Base-by-base conservation (phyloP, 2,113 vertebrate genomes). In the Lutjanus erythropterus region DNA sequence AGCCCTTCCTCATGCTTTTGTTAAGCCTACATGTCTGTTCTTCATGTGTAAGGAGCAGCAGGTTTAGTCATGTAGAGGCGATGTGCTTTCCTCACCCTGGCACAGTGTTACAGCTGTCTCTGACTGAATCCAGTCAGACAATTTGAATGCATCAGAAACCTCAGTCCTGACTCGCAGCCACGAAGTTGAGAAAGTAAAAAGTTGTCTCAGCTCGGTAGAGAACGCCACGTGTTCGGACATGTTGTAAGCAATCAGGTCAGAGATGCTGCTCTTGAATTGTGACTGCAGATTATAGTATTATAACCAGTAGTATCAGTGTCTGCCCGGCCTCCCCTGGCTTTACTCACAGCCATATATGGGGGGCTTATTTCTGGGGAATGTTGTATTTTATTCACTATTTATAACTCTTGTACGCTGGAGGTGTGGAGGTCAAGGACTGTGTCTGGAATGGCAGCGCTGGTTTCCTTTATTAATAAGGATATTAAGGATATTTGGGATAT, bases 231-330 rank as follows among this genome's bases (percentile, higher is more conserved):
- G 87, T 78, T 58, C 2, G 5, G 50, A 52, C 84, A 33, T 33
- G 84, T 52, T 75, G 74, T 47, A 11, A 6, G 39, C 16, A 3
- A 39, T 74, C 69, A 64, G 69, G 59, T 76, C 73, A 35, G 41
- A 72, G 67, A 61, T 15, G 14, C 55, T 52, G 58, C 61, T 71
- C 21, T 62, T 42, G 12, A 61, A 71, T 49, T 62, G 56, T 71
- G 47, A 49, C 71, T 41, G 67, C 79, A 83, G 86, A 83, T 86
- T 77, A 70, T 52, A 64, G 55, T 62, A 62, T 71, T 77, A 85
- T 37, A 58, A 35, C 59, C 42, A 10, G 60, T 50, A 23, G 56
- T 72, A 64, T 61, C 55, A 68, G 58, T 33, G 44, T 50, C 23
- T 46, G 31, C 23, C 25, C 46, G 50, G 23, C 69, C 39, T 61